Evolutionary conservation across 2,797 vertebrate species (phyloP).

Genomic region (Anomalospiza imberbis): DNA sequence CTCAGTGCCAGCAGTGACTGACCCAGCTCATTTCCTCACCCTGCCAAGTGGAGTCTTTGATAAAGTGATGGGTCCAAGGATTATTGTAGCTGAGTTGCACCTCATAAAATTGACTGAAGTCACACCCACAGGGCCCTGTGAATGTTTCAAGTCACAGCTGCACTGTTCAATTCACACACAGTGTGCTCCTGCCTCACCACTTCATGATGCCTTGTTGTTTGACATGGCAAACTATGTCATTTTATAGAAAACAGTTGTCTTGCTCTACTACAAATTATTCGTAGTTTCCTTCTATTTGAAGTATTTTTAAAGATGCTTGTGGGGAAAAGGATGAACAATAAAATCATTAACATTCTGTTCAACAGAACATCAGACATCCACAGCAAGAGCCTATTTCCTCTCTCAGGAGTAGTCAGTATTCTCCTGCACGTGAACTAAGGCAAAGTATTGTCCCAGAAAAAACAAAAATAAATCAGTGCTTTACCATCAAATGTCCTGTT

Average conservation of each 20-base stretch:
- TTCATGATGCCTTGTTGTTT: neutral
- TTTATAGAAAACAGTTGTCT: neutral
- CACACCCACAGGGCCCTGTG: neutral
- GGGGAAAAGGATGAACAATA: neutral
- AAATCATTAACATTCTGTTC: neutral
- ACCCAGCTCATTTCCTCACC: neutral
- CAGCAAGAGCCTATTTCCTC: neutral
- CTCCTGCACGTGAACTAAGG: neutral
- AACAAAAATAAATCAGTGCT: neutral
- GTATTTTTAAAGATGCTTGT: neutral
- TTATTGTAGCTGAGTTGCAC: neutral
- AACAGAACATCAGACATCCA: neutral
- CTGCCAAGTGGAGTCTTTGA: neutral
- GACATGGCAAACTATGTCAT: neutral
- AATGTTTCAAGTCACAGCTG: neutral
- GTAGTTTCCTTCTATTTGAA: neutral
- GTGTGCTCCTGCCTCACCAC: neutral
- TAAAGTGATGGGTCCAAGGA: neutral
- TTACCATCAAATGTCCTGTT: neutral
- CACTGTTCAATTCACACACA: fast-evolving
- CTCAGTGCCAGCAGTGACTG: neutral
- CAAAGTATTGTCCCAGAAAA: neutral
- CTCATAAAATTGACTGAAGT: neutral
- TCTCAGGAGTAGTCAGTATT: neutral
- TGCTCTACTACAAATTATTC: neutral